Evolutionary conservation across 2,888 invertebrate species (phyloP).

Genomic region (Phaonia tiefii): DNA sequence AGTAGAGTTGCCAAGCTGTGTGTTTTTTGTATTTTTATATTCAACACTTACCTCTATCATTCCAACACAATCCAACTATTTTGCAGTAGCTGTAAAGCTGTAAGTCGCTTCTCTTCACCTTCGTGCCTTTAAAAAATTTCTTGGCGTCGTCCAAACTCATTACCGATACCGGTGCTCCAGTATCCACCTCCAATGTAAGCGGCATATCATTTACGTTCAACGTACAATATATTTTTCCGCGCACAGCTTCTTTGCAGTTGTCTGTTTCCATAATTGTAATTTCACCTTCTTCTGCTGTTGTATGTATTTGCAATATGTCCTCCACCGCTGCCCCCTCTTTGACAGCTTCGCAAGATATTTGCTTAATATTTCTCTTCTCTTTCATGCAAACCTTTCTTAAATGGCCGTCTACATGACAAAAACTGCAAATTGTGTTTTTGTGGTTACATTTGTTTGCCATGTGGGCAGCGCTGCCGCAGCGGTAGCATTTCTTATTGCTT

Average conservation of each 20-base stretch:
- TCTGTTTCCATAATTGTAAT: conserved; percentile 32
- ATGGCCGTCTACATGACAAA: conserved; percentile 45
- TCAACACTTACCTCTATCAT: conserved; percentile 42
- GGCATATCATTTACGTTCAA: background rate
- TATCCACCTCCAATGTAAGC: conserved; percentile 15
- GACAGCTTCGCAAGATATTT: background rate
- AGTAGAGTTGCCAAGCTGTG: too few relatives aligned
- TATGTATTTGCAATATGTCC: background rate
- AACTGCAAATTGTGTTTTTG: conserved; percentile 47
- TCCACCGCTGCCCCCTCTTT: background rate
- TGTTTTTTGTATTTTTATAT: background rate
- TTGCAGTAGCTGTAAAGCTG: conserved; percentile 43
- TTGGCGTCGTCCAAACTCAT: conserved; percentile 17
- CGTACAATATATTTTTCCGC: background rate
- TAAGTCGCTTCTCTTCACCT: background rate
- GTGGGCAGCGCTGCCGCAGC: conserved; percentile 43
- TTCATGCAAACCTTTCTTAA: conserved; percentile 37
- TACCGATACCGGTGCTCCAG: conserved; percentile 24
- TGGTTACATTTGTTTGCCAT: conserved; percentile 28
- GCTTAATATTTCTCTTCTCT: conserved; percentile 4
- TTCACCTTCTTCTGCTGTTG: background rate
- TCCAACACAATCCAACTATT: conserved; percentile 6
- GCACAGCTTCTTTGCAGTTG: background rate
- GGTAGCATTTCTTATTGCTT: conserved; percentile 12
- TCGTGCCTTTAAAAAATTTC: background rate